Evolutionary conservation across 2,113 vertebrate genomes (phyloP), one percentile per base, ranked within the genome.

Genomic region (Benthochromis sp.): DNA sequence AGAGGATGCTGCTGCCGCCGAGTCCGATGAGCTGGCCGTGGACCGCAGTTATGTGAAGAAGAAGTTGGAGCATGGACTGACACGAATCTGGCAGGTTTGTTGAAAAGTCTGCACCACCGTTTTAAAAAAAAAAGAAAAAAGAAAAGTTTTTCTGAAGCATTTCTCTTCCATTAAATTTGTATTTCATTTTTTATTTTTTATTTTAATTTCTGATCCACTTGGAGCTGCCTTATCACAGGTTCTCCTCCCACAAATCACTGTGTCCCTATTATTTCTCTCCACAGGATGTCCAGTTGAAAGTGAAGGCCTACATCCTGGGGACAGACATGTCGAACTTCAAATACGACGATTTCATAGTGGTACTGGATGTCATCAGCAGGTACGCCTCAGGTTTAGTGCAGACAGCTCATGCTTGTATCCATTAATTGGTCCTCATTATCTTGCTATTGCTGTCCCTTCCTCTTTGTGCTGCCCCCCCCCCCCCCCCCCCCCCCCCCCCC

Each of bases 281-380:
- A 11, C 88, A 99, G 99, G 99, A 99, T 90, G 99, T 99, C 94
- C 99, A 99, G 73, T 94, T 99, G 90, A 99, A 99, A 96, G 98
- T 99, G 88, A 99, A 99, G 95, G 98, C 97, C 0, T 99, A 99
- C 84, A 97, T 99, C 86, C 97, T 99, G 90, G 99, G 99, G 87
- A 99, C 99, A 2, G 99, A 99, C 93, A 97, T 99, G 96, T 99
- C 99, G 43, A 99, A 97, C 96, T 99, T 99, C 96, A 99, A 99
- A 95, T 99, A 99, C 0, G 99, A 99, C 1, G 98, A 99, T 95
- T 99, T 99, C 96, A 99, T 99, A 88, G 98, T 99, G 94, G 99
- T 99, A 9, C 96, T 99, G 92, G 99, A 99, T 93, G 97, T 99
- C 95, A 97, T 97, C 95, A 99, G 98, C 97, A 99, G 98, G 99